These are phyloP conservation scores for Panulirus ornatus DNA, from an alignment of 1,140 invertebrate species.

Conservation along the genomic window DNA sequence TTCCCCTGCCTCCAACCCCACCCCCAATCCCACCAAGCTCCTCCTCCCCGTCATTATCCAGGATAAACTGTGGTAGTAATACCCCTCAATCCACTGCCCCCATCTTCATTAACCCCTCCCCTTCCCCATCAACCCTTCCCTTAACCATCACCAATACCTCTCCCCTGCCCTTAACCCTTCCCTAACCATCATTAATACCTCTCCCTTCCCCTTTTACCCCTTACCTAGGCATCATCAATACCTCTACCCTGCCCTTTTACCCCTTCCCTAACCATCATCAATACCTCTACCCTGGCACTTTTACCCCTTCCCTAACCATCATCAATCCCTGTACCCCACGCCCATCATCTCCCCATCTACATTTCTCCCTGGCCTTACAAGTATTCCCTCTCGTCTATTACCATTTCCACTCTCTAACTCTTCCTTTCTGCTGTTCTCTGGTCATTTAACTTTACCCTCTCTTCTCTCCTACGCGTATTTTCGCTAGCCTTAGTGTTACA, in stretches of 20 bases:
- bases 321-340: background rate
- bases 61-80: background rate
- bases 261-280: background rate
- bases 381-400: background rate
- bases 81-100: background rate
- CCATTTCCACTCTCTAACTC: background rate
- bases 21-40: background rate
- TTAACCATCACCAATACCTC: background rate
- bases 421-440: background rate
- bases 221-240: background rate
- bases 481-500: too few species aligned
- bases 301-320: background rate
- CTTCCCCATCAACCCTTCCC: background rate
- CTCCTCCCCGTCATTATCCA: background rate
- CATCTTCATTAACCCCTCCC: background rate
- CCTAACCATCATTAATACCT: background rate
- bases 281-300: background rate
- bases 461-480: too few species aligned
- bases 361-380: slow-evolving; percentile 9
- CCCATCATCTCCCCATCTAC: background rate
- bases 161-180: background rate
- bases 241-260: background rate
- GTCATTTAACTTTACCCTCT: too few species aligned
- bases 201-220: background rate
- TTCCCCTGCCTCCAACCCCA: background rate